A percentile compares a stretch with the other conserved stretches of the same genome.
phyloP scores from a whole-genome alignment of 2,888 invertebrate species.

The Ophraella communa region DNA sequence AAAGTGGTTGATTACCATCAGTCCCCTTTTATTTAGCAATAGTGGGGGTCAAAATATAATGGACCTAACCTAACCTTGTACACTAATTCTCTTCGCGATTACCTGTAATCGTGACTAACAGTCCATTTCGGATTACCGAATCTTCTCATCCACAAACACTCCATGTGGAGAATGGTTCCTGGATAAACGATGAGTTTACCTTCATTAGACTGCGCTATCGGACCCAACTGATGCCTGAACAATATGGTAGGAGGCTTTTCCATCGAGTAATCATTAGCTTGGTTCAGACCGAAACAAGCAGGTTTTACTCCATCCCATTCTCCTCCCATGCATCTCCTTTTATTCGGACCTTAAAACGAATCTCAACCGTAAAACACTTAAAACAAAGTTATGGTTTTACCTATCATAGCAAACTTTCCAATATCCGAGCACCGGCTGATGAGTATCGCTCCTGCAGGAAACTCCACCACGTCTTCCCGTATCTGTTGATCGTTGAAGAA shows the following conservation, averaged over 20 bases:
- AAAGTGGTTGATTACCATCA: no score
- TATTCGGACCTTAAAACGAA: constrained; percentile 67
- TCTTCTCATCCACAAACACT: constrained; percentile 85
- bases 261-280: constrained; percentile 87
- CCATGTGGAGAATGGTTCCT: constrained; percentile 85
- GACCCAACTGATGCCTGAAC: constrained; percentile 81
- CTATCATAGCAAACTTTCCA: constrained; percentile 83
- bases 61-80: no score
- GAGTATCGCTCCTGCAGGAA: constrained; percentile 71
- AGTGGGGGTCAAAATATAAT: no score
- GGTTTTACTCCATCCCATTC: constrained; percentile 83
- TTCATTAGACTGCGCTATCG: constrained; percentile 86
- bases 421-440: constrained; percentile 79
- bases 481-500: constrained; percentile 83
- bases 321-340: constrained; percentile 76
- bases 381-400: constrained; percentile 40
- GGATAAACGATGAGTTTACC: constrained; percentile 86
- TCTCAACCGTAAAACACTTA: no score
- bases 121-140: constrained; percentile 89
- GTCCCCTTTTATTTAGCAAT: no score
- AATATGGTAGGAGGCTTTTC: constrained; percentile 86
- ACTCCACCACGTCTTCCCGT: constrained; percentile 77
- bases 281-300: constrained; percentile 80
- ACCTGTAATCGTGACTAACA: constrained; percentile 71
- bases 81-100: no score